Base-by-base conservation (phyloP, 1,140 invertebrate genomes). In the Hylyphantes graminicola region DNA sequence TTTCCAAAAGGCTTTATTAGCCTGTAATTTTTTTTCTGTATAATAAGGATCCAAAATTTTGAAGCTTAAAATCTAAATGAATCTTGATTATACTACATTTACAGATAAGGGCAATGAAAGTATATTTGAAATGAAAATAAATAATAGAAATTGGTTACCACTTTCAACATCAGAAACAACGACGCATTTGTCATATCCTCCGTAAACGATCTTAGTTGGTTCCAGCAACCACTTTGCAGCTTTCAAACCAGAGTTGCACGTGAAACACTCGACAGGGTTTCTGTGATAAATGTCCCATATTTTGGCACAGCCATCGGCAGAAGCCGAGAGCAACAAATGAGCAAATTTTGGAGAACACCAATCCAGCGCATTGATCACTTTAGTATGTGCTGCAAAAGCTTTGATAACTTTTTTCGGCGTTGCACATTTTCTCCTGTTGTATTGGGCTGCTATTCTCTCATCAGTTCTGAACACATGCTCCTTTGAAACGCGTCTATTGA, bases 291-390 rank as follows among this genome's bases (percentile, higher is more conserved):
- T 76, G 53, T 77, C 74, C 73, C 73, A 84, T 19, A 84, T 17
- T 61, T 84, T 84, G 12, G 77, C 10, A 6, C 35, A 59, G 12
- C 64, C 0, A 63, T 84, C 82, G 12, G 17, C 53, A 12, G 82
- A 76, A 13, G 64, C 74, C 9, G 73, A 68, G 6, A 84, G 65
- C 6, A 84, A 54, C 15, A 84, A 70, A 54, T 84, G 74, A 61
- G 73, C 72, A 13, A 76, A 84, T 48, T 67, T 21, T 12, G 53
- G 13, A n/a, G 63, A 13, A 57, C 74, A 76, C 82, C 82, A 84
- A 13, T 51, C 51, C 21, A 84, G 17, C 19, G 72, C 17, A 55
- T 17, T 77, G 3, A 84, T 19, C 53, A n/a, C 17, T 15, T 50
- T 61, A 12, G 74, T 6, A 70, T 84, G 82, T 19, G 51, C 35